Percentiles rank a stretch among this genome's conserved stretches.
phyloP scores from a whole-genome alignment of 53 echinoderm and acorn worm species.

The Crossaster papposus region DNA sequence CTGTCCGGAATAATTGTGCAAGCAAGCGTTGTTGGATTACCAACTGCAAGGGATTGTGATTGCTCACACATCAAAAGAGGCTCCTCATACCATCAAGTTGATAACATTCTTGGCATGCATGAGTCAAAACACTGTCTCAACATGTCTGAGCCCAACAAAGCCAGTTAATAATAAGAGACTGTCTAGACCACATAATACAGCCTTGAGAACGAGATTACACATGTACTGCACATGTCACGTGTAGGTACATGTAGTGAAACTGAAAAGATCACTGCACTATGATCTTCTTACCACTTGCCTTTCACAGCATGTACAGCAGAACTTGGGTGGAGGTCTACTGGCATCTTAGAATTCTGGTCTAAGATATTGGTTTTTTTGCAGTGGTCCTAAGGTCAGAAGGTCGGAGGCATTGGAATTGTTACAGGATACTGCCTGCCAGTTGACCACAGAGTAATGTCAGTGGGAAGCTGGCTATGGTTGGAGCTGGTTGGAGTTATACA shows the following conservation, averaged over 20 bases:
- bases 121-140: background rate
- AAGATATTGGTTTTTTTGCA: background rate
- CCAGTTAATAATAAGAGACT: background rate
- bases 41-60: background rate
- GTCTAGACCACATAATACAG: background rate
- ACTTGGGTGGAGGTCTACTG: background rate
- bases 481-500: too few relatives aligned
- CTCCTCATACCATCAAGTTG: background rate
- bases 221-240: background rate
- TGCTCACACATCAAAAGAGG: background rate
- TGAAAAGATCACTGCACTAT: background rate
- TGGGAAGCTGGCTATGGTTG: too few relatives aligned
- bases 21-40: background rate
- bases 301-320: background rate
- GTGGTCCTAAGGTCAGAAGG: background rate
- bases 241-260: background rate
- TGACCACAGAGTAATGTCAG: too few relatives aligned
- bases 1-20: background rate
- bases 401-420: too few relatives aligned
- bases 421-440: too few relatives aligned
- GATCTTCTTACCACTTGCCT: background rate
- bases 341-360: background rate
- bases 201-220: background rate
- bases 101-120: background rate
- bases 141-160: background rate